Base-by-base conservation (phyloP, 1,140 invertebrate species). In the Macrosteles quadrilineatus region DNA sequence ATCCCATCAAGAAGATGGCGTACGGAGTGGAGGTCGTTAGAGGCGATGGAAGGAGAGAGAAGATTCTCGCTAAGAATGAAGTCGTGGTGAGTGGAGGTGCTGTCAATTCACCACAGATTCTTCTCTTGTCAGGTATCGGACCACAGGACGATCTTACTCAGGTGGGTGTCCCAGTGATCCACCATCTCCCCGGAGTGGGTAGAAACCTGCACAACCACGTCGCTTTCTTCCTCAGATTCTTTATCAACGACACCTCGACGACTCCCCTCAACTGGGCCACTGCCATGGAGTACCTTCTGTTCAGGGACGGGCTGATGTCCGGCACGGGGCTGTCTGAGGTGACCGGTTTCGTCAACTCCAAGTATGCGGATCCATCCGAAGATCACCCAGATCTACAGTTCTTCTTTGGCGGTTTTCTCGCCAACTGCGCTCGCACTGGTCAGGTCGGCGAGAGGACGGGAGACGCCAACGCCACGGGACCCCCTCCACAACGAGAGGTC, bases 151-250 rank as follows among this genome's bases (percentile, higher is more conserved):
- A 95, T 2, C 80, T 96, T 3, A 75, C 82, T 55, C 77, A 84
- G 55, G 81, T 85, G 0, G 88, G 88, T 23, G 85, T 94, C 0
- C 84, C 86, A 0, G 80, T 87, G 0, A 79, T 93, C 1, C 90
- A 92, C 70, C 82, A 92, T 75, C 83, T 97, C 6, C 93, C 92
- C 0, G 90, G 89, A 0, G 95, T 97, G 1, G 95, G 95, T 0
- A 86, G 88, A 71, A 97, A 97, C 81, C 85, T 97, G 0, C 92
- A 94, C 74, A 94, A 95, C 77, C 94, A 95, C 75, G 92, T 94
- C 0, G 89, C 91, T 2, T 90, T 85, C 78, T 88, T 91, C 71
- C 78, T 92, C 0, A 87, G 86, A 75, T 96, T 94, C 80, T 84
- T 86, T 23, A 90, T 95, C 17, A 91, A 94, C 63, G 91, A 95